phyloP scores from a whole-genome alignment of 2,113 vertebrate species.

The Syrmaticus mikado region DNA sequence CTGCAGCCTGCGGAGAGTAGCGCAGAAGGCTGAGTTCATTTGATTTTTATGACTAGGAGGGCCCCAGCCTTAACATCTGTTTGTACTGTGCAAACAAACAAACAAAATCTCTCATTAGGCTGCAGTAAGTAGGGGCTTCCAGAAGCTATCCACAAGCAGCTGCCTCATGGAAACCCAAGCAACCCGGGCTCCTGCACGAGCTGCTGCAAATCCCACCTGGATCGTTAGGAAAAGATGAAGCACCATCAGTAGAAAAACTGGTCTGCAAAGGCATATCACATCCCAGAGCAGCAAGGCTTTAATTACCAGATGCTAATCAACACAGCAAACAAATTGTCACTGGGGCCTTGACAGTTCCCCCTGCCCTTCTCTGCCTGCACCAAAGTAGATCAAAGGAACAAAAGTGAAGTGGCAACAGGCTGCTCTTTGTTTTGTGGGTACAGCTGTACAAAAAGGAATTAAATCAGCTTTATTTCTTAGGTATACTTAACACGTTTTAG shows the following conservation, averaged over 20 bases:
- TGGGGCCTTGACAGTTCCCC: neutral
- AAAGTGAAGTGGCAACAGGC: neutral
- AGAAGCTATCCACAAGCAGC: neutral
- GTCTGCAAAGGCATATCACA: neutral
- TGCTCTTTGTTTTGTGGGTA: neutral
- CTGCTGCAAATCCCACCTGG: neutral
- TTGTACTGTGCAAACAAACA: neutral
- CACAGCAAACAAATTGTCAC: neutral
- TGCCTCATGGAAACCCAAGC: neutral
- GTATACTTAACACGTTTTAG: neutral
- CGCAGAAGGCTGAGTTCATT: neutral
- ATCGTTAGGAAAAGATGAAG: neutral
- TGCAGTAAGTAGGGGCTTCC: neutral
- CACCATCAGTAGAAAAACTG: neutral
- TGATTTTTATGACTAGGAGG: neutral
- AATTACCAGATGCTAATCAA: slow-evolving; percentile 22
- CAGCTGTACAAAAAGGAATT: neutral
- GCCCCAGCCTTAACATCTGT: neutral
- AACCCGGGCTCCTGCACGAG: neutral
- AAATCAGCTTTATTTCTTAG: slow-evolving; percentile 34
- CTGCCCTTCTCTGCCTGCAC: neutral
- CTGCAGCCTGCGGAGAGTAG: neutral
- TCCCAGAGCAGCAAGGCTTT: slow-evolving; percentile 11
- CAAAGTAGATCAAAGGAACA: neutral
- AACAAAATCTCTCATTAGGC: neutral